Evolutionary conservation across 2,113 vertebrate genomes (phyloP).

Genomic region (Zosterops borbonicus): DNA sequence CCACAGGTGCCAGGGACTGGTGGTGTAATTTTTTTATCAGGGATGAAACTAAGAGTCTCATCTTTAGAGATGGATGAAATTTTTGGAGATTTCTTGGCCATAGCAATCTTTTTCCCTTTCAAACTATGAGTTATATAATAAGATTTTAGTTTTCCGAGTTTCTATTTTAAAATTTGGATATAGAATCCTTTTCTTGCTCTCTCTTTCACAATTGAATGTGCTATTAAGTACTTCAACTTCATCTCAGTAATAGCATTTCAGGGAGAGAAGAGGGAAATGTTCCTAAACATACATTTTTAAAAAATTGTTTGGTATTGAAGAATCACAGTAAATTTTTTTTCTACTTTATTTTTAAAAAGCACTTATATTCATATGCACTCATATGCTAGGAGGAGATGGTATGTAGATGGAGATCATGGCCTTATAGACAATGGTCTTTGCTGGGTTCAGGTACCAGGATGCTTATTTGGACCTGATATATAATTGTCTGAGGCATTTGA

Average conservation of each 20-base stretch:
- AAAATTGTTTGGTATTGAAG: not conserved
- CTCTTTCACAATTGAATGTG: not conserved
- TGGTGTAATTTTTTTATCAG: not conserved
- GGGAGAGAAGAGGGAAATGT: not conserved
- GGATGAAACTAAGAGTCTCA: not conserved
- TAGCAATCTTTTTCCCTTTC: not conserved
- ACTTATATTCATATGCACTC: not conserved
- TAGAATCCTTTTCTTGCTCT: not conserved
- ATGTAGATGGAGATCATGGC: not conserved
- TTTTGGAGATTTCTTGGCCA: not conserved
- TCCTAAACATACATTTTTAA: rapidly evolving
- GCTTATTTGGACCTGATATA: not conserved
- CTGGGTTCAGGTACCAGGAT: not conserved
- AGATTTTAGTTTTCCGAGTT: not conserved
- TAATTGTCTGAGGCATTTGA: not conserved
- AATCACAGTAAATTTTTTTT: not conserved
- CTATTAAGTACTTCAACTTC: not conserved
- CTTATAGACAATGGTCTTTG: not conserved
- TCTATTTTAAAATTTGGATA: not conserved
- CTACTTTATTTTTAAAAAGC: not conserved
- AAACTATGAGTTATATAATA: not conserved
- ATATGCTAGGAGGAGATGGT: not conserved
- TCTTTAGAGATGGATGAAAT: not conserved
- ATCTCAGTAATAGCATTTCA: not conserved
- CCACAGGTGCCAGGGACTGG: not conserved